These are phyloP conservation scores for Eonycteris spelaea DNA, from an alignment of 2,113 vertebrate genomes.

Conservation along the genomic window DNA sequence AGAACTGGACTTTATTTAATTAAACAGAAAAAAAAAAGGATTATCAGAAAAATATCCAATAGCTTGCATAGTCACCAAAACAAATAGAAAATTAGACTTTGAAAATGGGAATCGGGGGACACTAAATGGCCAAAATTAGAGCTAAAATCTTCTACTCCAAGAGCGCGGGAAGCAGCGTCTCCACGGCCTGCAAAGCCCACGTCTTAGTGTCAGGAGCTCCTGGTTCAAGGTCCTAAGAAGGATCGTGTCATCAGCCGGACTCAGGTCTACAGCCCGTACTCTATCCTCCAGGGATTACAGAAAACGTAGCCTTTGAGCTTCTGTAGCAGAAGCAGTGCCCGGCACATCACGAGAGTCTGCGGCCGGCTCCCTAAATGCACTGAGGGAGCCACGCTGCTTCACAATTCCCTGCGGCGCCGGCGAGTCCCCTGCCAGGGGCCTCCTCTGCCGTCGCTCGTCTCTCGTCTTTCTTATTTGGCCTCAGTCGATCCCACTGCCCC, in stretches of 20 bases:
- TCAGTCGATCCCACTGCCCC: neutral
- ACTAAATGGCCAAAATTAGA: neutral
- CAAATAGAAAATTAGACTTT: neutral
- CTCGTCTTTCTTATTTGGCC: neutral
- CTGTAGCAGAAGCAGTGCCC: neutral
- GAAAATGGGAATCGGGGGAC: neutral
- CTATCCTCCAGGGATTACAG: neutral
- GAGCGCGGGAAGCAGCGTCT: too few species aligned
- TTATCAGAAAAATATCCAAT: neutral
- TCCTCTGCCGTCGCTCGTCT: neutral
- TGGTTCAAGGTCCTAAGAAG: neutral
- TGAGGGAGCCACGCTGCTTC: rapidly evolving
- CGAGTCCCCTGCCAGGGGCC: too few species aligned
- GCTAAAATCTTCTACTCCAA: neutral
- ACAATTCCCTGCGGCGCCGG: neutral
- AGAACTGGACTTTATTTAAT: neutral
- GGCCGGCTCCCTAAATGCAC: neutral
- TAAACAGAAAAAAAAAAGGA: neutral
- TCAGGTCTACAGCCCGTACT: neutral
- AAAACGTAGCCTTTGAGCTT: neutral
- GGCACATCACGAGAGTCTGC: rapidly evolving
- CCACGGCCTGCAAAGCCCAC: neutral
- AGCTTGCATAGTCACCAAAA: neutral
- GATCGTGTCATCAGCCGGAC: neutral
- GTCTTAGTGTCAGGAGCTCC: neutral